Evolutionary conservation across 2,113 vertebrate genomes (phyloP).

Genomic region (Archilochus colubris): DNA sequence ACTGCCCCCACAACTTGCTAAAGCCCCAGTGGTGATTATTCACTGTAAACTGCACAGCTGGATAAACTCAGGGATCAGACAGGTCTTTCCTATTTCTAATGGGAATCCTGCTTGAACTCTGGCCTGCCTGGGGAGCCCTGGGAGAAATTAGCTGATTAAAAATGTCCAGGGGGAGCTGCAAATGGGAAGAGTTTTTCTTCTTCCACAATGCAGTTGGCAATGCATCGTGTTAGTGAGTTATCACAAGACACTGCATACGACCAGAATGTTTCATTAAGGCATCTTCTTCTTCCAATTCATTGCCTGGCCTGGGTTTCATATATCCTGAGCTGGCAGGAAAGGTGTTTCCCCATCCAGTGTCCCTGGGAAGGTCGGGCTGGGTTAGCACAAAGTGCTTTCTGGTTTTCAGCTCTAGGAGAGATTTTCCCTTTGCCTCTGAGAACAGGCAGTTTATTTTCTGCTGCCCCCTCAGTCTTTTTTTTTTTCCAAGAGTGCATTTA

Average conservation of each 20-base stretch:
- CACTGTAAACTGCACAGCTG: slow-evolving; percentile 53
- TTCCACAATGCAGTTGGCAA: not conserved
- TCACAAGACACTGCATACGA: not conserved
- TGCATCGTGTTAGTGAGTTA: not conserved
- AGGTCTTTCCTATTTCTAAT: slow-evolving; percentile 48
- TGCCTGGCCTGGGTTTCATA: not conserved
- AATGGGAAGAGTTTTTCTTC: slow-evolving; percentile 1
- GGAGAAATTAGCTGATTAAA: slow-evolving; percentile 62
- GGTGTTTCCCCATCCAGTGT: not conserved
- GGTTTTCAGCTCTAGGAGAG: not conserved
- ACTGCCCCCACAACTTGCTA: not conserved
- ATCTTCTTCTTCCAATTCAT: not conserved
- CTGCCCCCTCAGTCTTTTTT: not conserved
- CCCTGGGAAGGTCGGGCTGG: not conserved
- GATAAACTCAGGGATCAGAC: slow-evolving; percentile 58
- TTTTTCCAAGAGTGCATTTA: not conserved
- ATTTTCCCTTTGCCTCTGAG: not conserved
- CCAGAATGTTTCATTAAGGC: not conserved
- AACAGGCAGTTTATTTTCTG: not conserved
- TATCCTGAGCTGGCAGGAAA: not conserved
- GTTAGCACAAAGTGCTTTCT: not conserved
- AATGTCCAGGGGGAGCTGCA: not conserved
- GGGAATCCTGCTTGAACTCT: slow-evolving; percentile 44
- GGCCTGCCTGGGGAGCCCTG: slow-evolving; percentile 1
- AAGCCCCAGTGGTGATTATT: slow-evolving; percentile 44